Conservation (phyloP, 2,797 vertebrate genomes). For the Hephaestus fuliginosus region DNA sequence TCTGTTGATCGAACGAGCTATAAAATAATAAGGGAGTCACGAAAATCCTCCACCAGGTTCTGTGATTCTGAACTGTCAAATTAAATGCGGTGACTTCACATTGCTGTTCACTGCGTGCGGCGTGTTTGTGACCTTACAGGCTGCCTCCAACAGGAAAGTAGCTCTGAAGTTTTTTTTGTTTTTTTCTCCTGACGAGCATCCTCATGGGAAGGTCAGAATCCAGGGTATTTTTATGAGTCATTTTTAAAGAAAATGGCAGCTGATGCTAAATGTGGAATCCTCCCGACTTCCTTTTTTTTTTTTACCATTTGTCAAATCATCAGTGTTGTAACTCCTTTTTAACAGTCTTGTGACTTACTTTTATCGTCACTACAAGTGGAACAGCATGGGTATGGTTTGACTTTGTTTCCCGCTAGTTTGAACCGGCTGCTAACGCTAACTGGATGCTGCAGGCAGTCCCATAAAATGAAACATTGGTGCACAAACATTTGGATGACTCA, state of each 20-base stretch:
- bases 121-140: constrained; percentile 3
- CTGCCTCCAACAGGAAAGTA: background rate
- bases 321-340: constrained; percentile 11
- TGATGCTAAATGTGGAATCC: constrained; percentile 22
- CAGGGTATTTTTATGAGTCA: background rate
- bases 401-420: constrained; percentile 32
- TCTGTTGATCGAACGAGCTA: constrained; percentile 58
- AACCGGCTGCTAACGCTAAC: constrained; percentile 33
- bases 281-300: background rate
- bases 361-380: constrained; percentile 22
- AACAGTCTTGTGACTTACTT: constrained; percentile 1
- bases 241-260: constrained; percentile 9
- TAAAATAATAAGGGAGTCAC: constrained; percentile 44
- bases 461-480: background rate
- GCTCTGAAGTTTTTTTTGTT: background rate
- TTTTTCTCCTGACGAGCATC: background rate
- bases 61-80: constrained; percentile 9
- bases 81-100: constrained; percentile 5
- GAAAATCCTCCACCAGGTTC: constrained; percentile 18
- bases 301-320: background rate
- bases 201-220: background rate
- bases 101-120: background rate
- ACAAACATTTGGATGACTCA: constrained; percentile 30
- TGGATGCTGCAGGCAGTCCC: constrained; percentile 23
- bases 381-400: constrained; percentile 25